Conservation (phyloP, 2,888 invertebrate species). For the Sycophila texana region DNA sequence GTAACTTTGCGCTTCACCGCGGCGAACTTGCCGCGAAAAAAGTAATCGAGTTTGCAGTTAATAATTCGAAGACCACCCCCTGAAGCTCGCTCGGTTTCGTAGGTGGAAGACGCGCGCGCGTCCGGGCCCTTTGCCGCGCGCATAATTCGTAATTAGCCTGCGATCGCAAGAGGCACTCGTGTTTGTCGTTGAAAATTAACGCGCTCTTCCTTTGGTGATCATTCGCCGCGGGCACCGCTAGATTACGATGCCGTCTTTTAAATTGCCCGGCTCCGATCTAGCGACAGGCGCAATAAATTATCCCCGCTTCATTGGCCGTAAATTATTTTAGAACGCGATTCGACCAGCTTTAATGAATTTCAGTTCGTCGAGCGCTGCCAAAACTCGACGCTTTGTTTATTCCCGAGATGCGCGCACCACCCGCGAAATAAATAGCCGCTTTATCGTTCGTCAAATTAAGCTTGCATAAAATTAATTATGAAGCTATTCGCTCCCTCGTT, state of each 20-base stretch:
- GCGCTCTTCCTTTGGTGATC: too few species aligned
- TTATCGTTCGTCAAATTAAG: too few species aligned
- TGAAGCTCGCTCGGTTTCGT: not conserved
- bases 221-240: not conserved
- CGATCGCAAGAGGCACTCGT: not conserved
- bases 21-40: not conserved
- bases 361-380: not conserved
- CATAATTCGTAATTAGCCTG: not conserved
- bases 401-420: not conserved
- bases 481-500: too few species aligned
- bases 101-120: not conserved
- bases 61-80: slow-evolving; percentile 4
- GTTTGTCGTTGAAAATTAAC: too few species aligned
- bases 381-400: slow-evolving; percentile 8
- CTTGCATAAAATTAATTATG: too few species aligned
- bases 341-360: slow-evolving; percentile 14
- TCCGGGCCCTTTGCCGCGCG: not conserved
- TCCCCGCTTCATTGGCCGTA: not conserved
- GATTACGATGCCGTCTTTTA: slow-evolving; percentile 1
- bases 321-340: slow-evolving; percentile 17
- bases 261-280: not conserved
- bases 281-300: slow-evolving; percentile 14
- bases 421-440: too few species aligned
- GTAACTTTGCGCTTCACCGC: not conserved
- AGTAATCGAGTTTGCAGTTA: slow-evolving; percentile 27